Evolutionary conservation across 2,113 vertebrate genomes (phyloP), one percentile per base, ranked within the genome.

Genomic region (Carassius gibelio): DNA sequence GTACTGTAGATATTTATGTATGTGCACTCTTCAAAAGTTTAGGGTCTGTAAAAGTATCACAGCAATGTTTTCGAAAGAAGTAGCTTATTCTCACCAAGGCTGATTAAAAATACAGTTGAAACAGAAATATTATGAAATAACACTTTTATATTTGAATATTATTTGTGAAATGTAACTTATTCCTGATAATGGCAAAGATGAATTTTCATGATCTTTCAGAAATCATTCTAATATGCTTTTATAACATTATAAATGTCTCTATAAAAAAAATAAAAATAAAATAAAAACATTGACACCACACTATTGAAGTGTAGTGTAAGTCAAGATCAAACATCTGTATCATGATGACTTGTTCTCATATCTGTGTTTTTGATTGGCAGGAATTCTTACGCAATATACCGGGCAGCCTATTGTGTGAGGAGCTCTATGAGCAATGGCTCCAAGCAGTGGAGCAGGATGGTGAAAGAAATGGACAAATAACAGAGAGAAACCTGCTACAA

Each of bases 331-430:
- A 75, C 48, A 55, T 14, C 30, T 61, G 4, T 38, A 61, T 61
- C 15, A 11, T 34, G 23, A 5, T 3, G 3, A 75, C 5, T 72
- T 7, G 19, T 34, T 52, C 8, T 50, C 36, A 50, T 42, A 52
- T 75, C 8, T 84, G 38, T 77, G 11, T 48, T 19, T 55, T 19
- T 84, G 42, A 81, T 68, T 57, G 87, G 90, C 23, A 96, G 96
- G 96, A 96, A 92, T 97, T 97, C 91, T 94, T 97, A 88, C 94
- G 96, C 57, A 95, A 95, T 90, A 95, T 97, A 90, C 96, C 96
- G 82, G 95, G 94, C 86, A 96, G 96, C 86, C 93, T 96, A 90
- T 94, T 97, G 82, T 95, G 93, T 82, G 95, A 94, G 76, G 94
- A 95, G 86, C 94, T 97, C 26, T 96, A 95, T 91, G 93, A 96